A percentile compares a stretch with the other conserved stretches of the same genome.
Evolutionary conservation across 1,140 invertebrate genomes (phyloP).

Genomic region (Hydropsyche tenuis): DNA sequence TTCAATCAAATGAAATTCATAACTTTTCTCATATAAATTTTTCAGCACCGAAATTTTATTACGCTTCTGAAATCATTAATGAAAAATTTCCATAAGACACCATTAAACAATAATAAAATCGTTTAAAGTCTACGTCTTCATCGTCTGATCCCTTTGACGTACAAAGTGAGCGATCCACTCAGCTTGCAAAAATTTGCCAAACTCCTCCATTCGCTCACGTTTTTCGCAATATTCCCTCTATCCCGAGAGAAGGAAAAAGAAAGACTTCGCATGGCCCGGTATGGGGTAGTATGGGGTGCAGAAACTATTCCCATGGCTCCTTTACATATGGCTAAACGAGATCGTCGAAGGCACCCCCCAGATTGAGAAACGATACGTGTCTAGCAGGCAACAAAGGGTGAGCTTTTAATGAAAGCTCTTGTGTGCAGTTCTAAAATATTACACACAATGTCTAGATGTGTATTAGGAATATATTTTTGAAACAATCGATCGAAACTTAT

Average conservation of each 20-base stretch:
- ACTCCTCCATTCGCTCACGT: conserved; percentile 2
- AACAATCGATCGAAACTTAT: too few relatives aligned
- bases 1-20: too few relatives aligned
- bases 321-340: background rate
- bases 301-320: conserved; percentile 10
- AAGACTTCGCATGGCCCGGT: background rate
- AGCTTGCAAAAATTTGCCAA: background rate
- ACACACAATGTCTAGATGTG: too few relatives aligned
- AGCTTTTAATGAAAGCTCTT: background rate
- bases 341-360: background rate
- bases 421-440: background rate
- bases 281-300: background rate
- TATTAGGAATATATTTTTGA: background rate
- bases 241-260: background rate
- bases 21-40: too few relatives aligned
- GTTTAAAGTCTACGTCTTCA: background rate
- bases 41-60: too few relatives aligned
- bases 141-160: background rate
- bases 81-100: too few relatives aligned
- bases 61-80: too few relatives aligned
- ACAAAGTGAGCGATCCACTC: conserved; percentile 11
- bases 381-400: too few relatives aligned
- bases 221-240: background rate
- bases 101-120: background rate
- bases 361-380: background rate